Base-by-base conservation (phyloP, 2,113 vertebrate genomes). In the Sinocyclocheilus grahami region DNA sequence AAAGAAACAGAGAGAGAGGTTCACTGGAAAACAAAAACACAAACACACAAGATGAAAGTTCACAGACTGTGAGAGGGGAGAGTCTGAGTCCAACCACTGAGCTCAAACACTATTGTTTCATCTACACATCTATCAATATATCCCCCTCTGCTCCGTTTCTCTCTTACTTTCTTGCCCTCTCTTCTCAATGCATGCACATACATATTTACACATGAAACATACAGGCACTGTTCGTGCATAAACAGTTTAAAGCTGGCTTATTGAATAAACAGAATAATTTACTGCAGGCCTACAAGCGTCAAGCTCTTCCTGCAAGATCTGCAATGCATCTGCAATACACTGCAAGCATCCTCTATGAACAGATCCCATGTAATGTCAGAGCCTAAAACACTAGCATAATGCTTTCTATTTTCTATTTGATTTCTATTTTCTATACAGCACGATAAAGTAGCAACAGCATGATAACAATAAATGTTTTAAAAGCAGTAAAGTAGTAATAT, bases 61-160 rank as follows among this genome's bases (percentile, higher is more conserved):
- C 37, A 51, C 55, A n/a, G 16, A 30, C 37, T 67, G 71, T 63
- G 75, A 63, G 42, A 22, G 46, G 62, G 78, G 37, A 69, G 42
- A 81, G 69, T 42, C 46, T 75, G 62, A 82, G 86, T 30, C 74
- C 87, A 87, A 83, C 72, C 90, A 87, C 24, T 33, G 80, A 91
- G 90, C 92, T 93, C 89, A 92, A 89, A 93, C 30, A 90, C 79
- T 90, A 77, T 51, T 16, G 88, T 92, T 92, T 92, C 88, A 91
- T 92, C 87, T 71, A 48, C 77, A 74, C 62, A 85, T 89, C 87
- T 85, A 84, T 85, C 85, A 82, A 67, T 74, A 84, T 78, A 27
- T 27, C 8, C 13, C 60, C 16, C 67, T 62, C 33, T 81, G n/a
- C n/a, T 72, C 39, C 1, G 1, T 76, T 63, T 11, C 46, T 42